These are phyloP conservation scores for Sebastes baramenuke DNA, from an alignment of 2,797 vertebrate species.

Conservation along the genomic window DNA sequence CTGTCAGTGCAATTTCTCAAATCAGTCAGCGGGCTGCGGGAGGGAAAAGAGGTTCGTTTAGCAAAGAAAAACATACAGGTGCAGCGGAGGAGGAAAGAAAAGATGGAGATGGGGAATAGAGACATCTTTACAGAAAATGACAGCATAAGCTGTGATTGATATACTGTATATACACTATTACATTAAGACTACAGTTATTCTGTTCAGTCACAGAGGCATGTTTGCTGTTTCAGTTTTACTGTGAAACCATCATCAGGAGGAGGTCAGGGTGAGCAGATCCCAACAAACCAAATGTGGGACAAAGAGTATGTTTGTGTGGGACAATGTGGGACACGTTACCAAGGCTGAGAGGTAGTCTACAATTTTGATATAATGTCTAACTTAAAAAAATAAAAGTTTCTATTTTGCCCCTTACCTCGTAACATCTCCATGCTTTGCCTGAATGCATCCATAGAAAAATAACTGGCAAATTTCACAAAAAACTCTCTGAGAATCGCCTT, in stretches of 20 bases:
- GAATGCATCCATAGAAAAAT: no score
- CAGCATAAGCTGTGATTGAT: constrained; percentile 1
- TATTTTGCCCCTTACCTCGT: no score
- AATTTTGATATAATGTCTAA: no score
- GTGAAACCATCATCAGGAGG: fast-evolving
- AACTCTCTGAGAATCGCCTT: no score
- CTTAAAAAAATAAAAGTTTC: no score
- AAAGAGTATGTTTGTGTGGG: no score
- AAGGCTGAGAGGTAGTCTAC: no score
- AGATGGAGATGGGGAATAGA: not conserved
- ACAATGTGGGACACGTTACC: no score
- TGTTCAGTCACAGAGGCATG: not conserved
- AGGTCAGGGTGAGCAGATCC: not conserved
- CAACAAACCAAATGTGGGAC: no score
- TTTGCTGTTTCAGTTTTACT: not conserved
- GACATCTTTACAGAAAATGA: not conserved
- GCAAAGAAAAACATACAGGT: constrained; percentile 53
- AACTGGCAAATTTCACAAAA: no score
- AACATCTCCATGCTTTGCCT: fast-evolving
- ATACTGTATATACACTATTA: not conserved
- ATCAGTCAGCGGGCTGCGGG: constrained; percentile 36
- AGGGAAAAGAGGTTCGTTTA: constrained; percentile 16
- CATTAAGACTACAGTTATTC: not conserved
- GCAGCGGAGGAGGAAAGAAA: not conserved
- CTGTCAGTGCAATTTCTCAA: constrained; percentile 38